phyloP scores from a whole-genome alignment of 2,888 invertebrate genomes.

The Drosophila putrida region DNA sequence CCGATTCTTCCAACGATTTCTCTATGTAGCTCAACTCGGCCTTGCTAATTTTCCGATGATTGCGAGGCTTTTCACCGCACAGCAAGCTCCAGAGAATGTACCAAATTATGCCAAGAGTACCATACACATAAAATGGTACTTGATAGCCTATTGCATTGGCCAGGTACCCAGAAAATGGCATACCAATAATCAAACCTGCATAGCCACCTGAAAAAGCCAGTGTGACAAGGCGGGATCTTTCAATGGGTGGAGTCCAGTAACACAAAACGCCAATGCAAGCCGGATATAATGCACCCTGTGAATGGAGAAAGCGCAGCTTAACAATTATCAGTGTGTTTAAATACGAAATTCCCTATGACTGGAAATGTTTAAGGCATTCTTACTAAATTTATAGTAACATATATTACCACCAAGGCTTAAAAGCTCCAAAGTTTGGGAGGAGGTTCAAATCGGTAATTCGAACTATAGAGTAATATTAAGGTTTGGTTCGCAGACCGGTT shows the following conservation, averaged over 20 bases:
- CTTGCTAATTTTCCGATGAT: slow-evolving; percentile 96
- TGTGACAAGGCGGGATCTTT: slow-evolving; percentile 98
- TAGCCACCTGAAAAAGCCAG: slow-evolving; percentile 99
- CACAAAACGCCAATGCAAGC: slow-evolving; percentile 99
- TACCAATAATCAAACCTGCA: slow-evolving; percentile 97
- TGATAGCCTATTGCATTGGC: slow-evolving; percentile 95
- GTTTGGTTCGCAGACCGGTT: too few species aligned
- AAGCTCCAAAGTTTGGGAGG: too few species aligned
- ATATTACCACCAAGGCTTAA: too few species aligned
- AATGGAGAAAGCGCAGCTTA: background rate
- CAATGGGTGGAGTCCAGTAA: slow-evolving; percentile 99
- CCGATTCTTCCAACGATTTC: slow-evolving; percentile 92
- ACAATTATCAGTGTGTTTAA: background rate
- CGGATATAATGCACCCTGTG: slow-evolving; percentile 98
- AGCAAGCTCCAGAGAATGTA: slow-evolving; percentile 94
- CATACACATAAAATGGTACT: slow-evolving; percentile 98
- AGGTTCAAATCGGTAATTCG: too few species aligned
- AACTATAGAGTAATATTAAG: too few species aligned
- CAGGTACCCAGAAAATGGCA: slow-evolving; percentile 96
- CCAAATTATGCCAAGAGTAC: slow-evolving; percentile 94
- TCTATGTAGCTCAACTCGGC: slow-evolving; percentile 98
- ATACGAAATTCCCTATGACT: too few species aligned
- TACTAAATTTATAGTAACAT: too few species aligned
- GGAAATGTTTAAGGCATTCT: too few species aligned
- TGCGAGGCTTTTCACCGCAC: slow-evolving; percentile 97